A percentile compares a stretch with the other conserved stretches of the same genome.
These are phyloP conservation scores for Thinocorus orbignyianus DNA, from an alignment of 2,113 vertebrate species.

Conservation along the genomic window DNA sequence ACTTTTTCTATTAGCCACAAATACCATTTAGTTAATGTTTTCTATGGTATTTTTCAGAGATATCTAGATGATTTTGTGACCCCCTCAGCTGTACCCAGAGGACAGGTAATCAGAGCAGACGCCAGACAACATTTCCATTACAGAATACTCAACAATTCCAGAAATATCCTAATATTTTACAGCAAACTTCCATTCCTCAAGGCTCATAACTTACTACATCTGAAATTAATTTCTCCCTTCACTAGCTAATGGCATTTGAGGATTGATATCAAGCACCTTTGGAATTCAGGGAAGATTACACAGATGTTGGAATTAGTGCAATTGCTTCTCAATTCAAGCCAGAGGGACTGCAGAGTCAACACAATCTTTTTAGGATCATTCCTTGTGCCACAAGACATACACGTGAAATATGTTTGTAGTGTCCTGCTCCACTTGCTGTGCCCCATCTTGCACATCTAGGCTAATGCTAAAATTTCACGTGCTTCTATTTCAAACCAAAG, in stretches of 20 bases:
- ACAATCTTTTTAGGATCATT: not conserved
- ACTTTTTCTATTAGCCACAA: not conserved
- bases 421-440: not conserved
- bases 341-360: not conserved
- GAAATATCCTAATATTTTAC: not conserved
- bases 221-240: not conserved
- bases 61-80: not conserved
- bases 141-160: not conserved
- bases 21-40: not conserved
- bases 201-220: not conserved
- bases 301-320: not conserved
- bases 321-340: not conserved
- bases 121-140: not conserved
- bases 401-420: accelerated
- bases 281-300: not conserved
- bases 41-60: not conserved
- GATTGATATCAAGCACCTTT: not conserved
- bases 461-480: not conserved
- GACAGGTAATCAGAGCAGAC: not conserved
- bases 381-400: not conserved
- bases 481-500: not conserved
- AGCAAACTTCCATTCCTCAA: not conserved
- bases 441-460: not conserved
- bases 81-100: not conserved
- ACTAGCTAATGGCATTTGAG: not conserved